Base-by-base conservation (phyloP, 2,797 vertebrate species). In the Sarcoramphus papa region DNA sequence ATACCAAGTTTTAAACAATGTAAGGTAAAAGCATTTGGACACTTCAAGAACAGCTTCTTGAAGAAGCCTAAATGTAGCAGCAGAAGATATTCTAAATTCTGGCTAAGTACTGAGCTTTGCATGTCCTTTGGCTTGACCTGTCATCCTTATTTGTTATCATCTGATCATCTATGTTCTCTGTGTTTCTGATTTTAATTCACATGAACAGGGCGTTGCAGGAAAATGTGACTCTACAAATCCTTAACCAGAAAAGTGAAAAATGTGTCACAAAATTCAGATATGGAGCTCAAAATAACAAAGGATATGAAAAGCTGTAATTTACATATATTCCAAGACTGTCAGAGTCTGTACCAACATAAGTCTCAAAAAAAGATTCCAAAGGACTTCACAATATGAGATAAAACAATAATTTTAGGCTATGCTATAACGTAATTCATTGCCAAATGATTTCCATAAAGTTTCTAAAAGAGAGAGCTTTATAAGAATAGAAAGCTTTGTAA, bases 331-430 rank as follows among this genome's bases (percentile, higher is more conserved):
- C 53, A 60, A 74, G 68, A 87, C 43, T 90, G 51, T 64, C 75
- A 69, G 65, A 82, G n/a, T 14, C 40, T 68, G 7, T 37, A 67
- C 64, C 47, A 85, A 59, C 30, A 11, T 41, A 87, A 90, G 35
- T 30, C 50, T 78, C 70, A 74, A 85, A 91, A 76, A 95, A 85
- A 72, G 50, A 68, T 23, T 83, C 68, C 50, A 92, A 37, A 62
- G 75, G 23, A 50, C 56, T 92, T 97, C 87, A 96, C 27, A 79
- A 78, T 70, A 93, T 81, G 56, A 97, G 86, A 95, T 69, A 92
- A 97, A 97, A 85, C 68, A 95, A 91, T 85, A 83, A 93, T 81
- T 94, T 93, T 94, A 86, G 57, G 23, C 50, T 92, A 50, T 30
- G 14, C 8, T 88, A 78, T 37, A 91, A 79, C 1, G 2, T 45